These are phyloP conservation scores for Rhizomys pruinosus DNA, from an alignment of 2,113 vertebrate species.

Conservation along the genomic window DNA sequence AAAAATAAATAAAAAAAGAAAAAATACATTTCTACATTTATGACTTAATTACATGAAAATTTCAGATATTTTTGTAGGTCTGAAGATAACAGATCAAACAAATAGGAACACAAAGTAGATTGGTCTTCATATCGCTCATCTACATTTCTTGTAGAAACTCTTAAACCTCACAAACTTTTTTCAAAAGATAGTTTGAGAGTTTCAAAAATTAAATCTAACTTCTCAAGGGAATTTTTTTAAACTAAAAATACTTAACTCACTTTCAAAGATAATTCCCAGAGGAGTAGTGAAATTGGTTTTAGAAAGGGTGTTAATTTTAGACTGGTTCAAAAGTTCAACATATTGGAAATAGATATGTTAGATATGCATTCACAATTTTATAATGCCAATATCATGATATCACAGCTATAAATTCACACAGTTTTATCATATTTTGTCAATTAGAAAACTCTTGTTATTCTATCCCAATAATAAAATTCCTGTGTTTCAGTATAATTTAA, in stretches of 20 bases:
- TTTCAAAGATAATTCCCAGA: slow-evolving; percentile 1
- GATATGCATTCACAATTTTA: neutral
- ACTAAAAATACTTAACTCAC: neutral
- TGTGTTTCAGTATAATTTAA: neutral
- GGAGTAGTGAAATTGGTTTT: neutral
- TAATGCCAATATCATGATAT: neutral
- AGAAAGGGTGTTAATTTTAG: neutral
- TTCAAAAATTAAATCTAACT: neutral
- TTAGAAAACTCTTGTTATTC: neutral
- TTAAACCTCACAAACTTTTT: neutral
- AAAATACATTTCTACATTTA: neutral
- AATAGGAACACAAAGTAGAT: too few species aligned
- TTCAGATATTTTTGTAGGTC: neutral
- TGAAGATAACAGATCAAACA: neutral
- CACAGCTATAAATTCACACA: neutral
- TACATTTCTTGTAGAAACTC: neutral
- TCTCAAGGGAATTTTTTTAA: neutral
- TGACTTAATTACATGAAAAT: neutral
- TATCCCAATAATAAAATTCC: neutral
- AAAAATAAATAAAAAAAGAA: too few species aligned
- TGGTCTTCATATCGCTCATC: neutral
- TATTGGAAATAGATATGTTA: neutral
- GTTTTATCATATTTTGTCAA: neutral
- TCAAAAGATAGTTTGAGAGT: neutral
- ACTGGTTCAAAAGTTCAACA: neutral